A percentile compares a stretch with the other conserved stretches of the same genome.
These are phyloP conservation scores for Gastrophryne carolinensis DNA, from an alignment of 2,797 vertebrate species.

Conservation along the genomic window DNA sequence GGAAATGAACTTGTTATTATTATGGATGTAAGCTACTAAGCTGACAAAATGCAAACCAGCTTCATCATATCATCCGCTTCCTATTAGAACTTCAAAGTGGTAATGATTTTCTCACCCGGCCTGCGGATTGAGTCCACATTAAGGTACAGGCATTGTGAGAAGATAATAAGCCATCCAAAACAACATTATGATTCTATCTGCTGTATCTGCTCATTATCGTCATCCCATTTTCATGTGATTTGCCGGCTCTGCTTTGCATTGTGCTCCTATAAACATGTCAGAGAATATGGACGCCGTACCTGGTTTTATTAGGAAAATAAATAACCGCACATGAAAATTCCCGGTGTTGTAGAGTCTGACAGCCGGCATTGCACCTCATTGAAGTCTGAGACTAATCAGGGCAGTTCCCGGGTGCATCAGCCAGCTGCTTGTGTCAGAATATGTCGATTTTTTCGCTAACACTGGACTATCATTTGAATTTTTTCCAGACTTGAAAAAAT, in stretches of 20 bases:
- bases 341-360: background rate
- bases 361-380: background rate
- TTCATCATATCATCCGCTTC: background rate
- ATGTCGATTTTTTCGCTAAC: background rate
- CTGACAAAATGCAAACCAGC: background rate
- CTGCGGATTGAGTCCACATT: constrained; percentile 22
- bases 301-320: constrained; percentile 21
- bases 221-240: constrained; percentile 21
- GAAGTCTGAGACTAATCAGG: background rate
- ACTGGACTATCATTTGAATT: background rate
- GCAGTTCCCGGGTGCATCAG: background rate
- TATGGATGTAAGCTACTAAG: background rate
- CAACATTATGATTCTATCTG: constrained; percentile 6
- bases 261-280: constrained; percentile 19
- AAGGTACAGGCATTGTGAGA: constrained; percentile 18
- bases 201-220: constrained; percentile 1
- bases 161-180: constrained; percentile 22
- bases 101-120: constrained; percentile 9
- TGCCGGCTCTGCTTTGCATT: background rate
- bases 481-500: background rate
- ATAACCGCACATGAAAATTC: constrained; percentile 2
- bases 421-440: background rate
- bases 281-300: background rate
- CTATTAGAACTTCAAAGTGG: constrained; percentile 1
- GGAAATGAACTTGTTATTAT: background rate